Evolutionary conservation across 2,113 vertebrate genomes (phyloP).

Genomic region (Toxostoma redivivum): DNA sequence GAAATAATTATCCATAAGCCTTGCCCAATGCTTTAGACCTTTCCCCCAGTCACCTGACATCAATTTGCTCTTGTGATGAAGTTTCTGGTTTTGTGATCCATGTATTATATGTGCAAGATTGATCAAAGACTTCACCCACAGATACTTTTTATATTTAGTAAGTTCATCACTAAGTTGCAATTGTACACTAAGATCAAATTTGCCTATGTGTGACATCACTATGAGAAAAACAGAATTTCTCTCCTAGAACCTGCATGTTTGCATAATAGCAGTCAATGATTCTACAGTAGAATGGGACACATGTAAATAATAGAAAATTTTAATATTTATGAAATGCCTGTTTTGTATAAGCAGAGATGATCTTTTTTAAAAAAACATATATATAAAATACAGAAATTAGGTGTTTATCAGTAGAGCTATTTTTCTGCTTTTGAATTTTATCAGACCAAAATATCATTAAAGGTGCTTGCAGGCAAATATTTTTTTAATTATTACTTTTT

Average conservation of each 20-base stretch:
- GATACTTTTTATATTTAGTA: neutral
- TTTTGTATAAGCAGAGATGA: constrained; percentile 29
- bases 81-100: neutral
- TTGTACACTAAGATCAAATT: neutral
- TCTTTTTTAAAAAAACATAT: neutral
- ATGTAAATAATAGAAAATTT: constrained; percentile 52
- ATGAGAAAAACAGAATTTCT: neutral
- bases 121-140: constrained; percentile 2
- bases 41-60: neutral
- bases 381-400: constrained; percentile 24
- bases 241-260: neutral
- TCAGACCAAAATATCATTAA: neutral
- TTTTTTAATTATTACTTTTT: neutral
- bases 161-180: neutral
- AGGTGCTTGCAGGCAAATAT: neutral
- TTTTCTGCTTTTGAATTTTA: constrained; percentile 44
- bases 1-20: neutral
- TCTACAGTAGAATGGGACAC: neutral
- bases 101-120: constrained; percentile 1
- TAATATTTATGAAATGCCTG: constrained; percentile 55
- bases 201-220: neutral
- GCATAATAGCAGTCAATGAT: neutral
- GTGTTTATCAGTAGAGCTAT: constrained; percentile 31
- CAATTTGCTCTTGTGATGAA: constrained; percentile 14
- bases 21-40: neutral